These are phyloP conservation scores for Diplosoma virens DNA, from an alignment of 23 tunicate genomes.

Conservation along the genomic window DNA sequence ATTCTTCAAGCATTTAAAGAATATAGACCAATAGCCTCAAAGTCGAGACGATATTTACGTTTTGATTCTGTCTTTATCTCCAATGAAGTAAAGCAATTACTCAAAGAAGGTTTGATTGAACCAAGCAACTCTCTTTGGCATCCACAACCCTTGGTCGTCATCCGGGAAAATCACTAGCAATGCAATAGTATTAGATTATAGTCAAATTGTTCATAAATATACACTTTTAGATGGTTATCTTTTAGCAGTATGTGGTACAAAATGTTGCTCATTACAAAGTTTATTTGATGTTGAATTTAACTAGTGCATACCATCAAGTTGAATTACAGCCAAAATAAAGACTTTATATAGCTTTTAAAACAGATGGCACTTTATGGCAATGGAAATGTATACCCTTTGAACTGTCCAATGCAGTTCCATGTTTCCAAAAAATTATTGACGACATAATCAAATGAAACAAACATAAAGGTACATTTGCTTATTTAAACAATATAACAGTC, in stretches of 20 bases:
- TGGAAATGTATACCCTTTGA: slow-evolving; percentile 32
- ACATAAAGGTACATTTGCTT: slow-evolving; percentile 13
- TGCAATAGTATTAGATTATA: slow-evolving; percentile 19
- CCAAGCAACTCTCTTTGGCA: slow-evolving; percentile 29
- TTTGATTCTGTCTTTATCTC: background rate
- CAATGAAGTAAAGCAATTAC: background rate
- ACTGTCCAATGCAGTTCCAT: slow-evolving; percentile 16
- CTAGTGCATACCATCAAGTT: slow-evolving; percentile 21
- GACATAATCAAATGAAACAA: slow-evolving; percentile 2
- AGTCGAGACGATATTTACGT: background rate
- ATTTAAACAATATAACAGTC: slow-evolving; percentile 32
- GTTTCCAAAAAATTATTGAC: slow-evolving; percentile 23
- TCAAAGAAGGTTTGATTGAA: slow-evolving; percentile 10
- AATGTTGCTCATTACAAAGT: slow-evolving; percentile 10
- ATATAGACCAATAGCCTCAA: background rate
- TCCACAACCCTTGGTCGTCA: slow-evolving; percentile 16
- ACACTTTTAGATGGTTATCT: slow-evolving; percentile 7
- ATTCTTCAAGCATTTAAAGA: background rate
- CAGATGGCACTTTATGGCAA: slow-evolving; percentile 10
- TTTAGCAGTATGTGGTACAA: background rate
- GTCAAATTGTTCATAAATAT: background rate
- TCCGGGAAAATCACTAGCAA: background rate
- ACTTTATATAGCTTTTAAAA: slow-evolving; percentile 13
- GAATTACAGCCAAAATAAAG: background rate
- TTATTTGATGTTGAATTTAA: slow-evolving; percentile 4